phyloP scores from a whole-genome alignment of 2,113 vertebrate species.

The Hypanus sabinus region DNA sequence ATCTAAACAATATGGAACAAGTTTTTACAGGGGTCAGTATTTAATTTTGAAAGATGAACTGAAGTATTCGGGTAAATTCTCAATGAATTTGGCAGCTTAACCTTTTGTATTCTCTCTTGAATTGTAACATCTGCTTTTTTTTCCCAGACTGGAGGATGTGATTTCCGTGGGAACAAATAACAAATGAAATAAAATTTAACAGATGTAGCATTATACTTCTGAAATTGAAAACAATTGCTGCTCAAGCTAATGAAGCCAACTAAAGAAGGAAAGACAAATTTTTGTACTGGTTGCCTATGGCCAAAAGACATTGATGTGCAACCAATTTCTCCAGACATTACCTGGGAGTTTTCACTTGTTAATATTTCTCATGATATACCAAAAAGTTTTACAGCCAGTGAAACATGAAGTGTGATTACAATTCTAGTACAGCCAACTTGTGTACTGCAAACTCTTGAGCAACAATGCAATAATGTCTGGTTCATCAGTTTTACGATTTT shows the following conservation, averaged over 20 bases:
- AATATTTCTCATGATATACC: no score
- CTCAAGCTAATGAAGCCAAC: neutral
- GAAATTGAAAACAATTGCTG: neutral
- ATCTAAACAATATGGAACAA: neutral
- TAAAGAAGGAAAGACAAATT: neutral
- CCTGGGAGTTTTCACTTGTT: neutral
- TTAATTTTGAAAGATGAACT: neutral
- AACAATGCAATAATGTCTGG: no score
- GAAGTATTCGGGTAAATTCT: constrained; percentile 4
- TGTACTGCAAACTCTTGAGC: no score
- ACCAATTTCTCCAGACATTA: neutral
- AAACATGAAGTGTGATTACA: no score
- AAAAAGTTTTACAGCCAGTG: no score
- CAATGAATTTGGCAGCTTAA: constrained; percentile 33
- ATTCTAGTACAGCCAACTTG: no score
- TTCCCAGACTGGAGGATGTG: constrained; percentile 38
- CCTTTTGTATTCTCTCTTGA: constrained; percentile 39
- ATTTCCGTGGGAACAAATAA: constrained; percentile 40
- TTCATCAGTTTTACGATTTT: no score
- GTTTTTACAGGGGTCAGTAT: neutral
- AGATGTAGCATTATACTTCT: neutral
- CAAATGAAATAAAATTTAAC: constrained; percentile 30
- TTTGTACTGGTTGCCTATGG: neutral
- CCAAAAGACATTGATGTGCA: neutral
- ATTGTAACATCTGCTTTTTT: constrained; percentile 41